These are phyloP conservation scores for Alouatta palliata DNA, from an alignment of 2,113 vertebrate species.

Conservation along the genomic window DNA sequence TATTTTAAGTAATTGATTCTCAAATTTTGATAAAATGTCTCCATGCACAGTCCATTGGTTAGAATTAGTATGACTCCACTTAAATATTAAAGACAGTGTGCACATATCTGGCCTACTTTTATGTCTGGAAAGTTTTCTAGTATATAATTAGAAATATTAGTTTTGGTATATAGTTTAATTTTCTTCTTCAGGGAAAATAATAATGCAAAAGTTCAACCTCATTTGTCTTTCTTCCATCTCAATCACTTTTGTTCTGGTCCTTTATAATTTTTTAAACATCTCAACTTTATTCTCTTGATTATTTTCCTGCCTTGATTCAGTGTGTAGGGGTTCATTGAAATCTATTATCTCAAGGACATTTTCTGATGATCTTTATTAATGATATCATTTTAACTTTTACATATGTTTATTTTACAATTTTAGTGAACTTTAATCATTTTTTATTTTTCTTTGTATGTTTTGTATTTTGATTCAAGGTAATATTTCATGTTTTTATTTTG, in stretches of 20 bases:
- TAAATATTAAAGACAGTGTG: background rate
- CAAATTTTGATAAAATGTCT: background rate
- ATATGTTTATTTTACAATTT: background rate
- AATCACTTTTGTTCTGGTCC: background rate
- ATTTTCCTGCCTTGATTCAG: background rate
- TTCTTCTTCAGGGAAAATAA: background rate
- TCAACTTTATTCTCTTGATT: background rate
- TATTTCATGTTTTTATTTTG: background rate
- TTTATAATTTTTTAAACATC: background rate
- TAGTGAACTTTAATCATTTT: background rate
- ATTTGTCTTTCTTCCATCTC: background rate
- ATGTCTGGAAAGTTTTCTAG: background rate
- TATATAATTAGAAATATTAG: background rate
- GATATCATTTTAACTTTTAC: background rate
- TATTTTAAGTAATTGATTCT: background rate
- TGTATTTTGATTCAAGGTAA: background rate
- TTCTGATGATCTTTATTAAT: background rate
- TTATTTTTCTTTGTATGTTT: background rate
- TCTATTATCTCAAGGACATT: background rate
- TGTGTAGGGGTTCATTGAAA: background rate
- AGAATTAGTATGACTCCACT: background rate
- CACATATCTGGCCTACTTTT: background rate
- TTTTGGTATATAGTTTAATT: background rate
- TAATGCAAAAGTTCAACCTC: background rate
- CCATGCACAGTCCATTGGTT: background rate